Evolutionary conservation across 1,140 invertebrate species (phyloP), one percentile per base, ranked within the genome.

Genomic region (Temnothorax longispinosus): DNA sequence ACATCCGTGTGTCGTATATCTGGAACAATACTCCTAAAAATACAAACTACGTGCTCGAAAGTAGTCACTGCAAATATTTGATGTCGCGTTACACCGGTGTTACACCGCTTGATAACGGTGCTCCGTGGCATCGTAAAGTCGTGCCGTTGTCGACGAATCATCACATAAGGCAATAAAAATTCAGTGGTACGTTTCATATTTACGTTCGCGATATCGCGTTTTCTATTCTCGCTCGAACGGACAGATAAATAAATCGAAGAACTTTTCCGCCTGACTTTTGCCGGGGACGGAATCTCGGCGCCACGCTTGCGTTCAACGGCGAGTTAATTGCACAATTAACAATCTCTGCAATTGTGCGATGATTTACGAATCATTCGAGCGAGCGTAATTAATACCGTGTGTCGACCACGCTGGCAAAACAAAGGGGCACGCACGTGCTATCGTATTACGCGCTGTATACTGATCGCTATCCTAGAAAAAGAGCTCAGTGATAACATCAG

Each of bases 301-400:
- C 56, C 72, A 38, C 44, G 32, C 6, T 41, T 54, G 15, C 41
- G 18, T 64, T 32, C 18, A 76, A 10, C 27, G 58, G 18, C 60
- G 82, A 38, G 50, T 85, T 64, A 85, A 85, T 85, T 85, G 47
- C 47, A 85, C 62, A 78, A 85, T 85, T 78, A 85, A 85, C 44
- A 77, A 77, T 85, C 72, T 76, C 13, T 54, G 82, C 47, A 52
- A 67, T 71, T 52, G n/a, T 8, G 21, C 47, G 21, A 62, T 65
- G 69, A 78, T 85, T 85, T 85, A 85, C 47, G 58, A 78, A 50
- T 77, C 72, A 4, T 58, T 77, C n/a, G 58, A 41, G 44, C 72
- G 44, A 44, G 15, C 15, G 18, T 78, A 78, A 85, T 85, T 54
- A 64, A 85, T 78, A 84, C 15, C 80, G 54, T 32, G 27, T 62